phyloP scores from a whole-genome alignment of 2,113 vertebrate genomes.

The Burhinus bistriatus region DNA sequence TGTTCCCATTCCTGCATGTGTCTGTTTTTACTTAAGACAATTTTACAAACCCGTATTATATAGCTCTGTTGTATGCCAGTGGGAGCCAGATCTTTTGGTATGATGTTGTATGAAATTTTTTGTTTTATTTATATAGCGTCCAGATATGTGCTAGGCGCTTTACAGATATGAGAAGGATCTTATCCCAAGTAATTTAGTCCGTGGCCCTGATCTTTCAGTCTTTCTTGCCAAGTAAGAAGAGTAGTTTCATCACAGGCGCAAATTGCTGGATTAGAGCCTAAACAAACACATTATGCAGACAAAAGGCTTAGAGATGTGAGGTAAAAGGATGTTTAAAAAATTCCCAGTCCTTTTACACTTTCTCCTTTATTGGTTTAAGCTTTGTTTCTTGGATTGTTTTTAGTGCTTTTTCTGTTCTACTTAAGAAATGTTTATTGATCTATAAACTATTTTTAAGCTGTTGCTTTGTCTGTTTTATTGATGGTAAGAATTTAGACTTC shows the following conservation, averaged over 20 bases:
- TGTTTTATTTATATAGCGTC: constrained; percentile 63
- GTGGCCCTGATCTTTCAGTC: background rate
- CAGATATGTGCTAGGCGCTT: constrained; percentile 56
- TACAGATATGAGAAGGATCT: constrained; percentile 59
- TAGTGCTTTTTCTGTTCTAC: background rate
- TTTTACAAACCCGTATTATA: constrained; percentile 10
- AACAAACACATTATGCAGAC: background rate
- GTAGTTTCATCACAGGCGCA: background rate
- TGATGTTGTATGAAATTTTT: constrained; percentile 2
- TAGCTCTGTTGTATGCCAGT: constrained; percentile 10
- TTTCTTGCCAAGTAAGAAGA: background rate
- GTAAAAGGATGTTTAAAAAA: background rate
- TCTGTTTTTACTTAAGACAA: constrained; percentile 23
- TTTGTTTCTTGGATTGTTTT: background rate
- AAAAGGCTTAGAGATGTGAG: background rate
- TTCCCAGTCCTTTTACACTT: background rate
- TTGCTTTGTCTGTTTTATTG: background rate
- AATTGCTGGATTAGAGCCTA: background rate
- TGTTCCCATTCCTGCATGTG: constrained; percentile 65
- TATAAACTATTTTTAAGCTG: background rate
- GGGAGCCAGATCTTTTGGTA: constrained; percentile 13
- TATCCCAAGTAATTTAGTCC: background rate
- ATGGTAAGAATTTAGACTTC: background rate
- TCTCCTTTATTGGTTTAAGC: background rate
- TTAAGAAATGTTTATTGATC: background rate